These are phyloP conservation scores for Pseudomyrmex flavicornis DNA, from an alignment of 1,140 invertebrate genomes.

Conservation along the genomic window DNA sequence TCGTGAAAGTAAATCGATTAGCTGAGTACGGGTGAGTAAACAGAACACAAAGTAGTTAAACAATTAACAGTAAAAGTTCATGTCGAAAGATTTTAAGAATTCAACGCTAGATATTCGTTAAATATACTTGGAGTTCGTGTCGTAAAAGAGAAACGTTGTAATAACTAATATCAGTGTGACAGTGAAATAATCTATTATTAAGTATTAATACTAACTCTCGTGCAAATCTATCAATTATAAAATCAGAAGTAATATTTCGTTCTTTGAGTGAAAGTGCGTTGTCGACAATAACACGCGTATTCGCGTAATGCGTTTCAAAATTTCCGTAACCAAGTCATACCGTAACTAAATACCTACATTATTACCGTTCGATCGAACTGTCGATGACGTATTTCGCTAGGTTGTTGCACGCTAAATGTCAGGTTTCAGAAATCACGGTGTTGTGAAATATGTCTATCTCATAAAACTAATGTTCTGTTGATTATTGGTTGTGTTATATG, in stretches of 20 bases:
- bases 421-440: background rate
- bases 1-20: slow-evolving; percentile 76
- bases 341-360: slow-evolving; percentile 30
- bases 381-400: slow-evolving; percentile 24
- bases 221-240: background rate
- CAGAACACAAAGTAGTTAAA: too few species aligned
- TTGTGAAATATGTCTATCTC: background rate
- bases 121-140: background rate
- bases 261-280: slow-evolving; percentile 27
- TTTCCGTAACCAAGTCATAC: slow-evolving; percentile 29
- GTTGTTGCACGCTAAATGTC: background rate
- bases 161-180: background rate
- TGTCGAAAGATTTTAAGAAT: too few species aligned
- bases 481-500: background rate
- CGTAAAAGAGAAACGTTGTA: slow-evolving; percentile 4
- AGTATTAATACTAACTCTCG: background rate
- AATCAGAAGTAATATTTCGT: background rate
- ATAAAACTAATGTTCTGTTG: background rate
- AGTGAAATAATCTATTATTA: background rate
- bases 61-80: too few species aligned
- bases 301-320: slow-evolving; percentile 30
- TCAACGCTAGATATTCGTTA: too few species aligned
- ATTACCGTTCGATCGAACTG: slow-evolving; percentile 18
- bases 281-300: background rate
- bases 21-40: slow-evolving; percentile 76